Base-by-base conservation (phyloP, 2,113 vertebrate species). In the Epinephelus cyanopodus region DNA sequence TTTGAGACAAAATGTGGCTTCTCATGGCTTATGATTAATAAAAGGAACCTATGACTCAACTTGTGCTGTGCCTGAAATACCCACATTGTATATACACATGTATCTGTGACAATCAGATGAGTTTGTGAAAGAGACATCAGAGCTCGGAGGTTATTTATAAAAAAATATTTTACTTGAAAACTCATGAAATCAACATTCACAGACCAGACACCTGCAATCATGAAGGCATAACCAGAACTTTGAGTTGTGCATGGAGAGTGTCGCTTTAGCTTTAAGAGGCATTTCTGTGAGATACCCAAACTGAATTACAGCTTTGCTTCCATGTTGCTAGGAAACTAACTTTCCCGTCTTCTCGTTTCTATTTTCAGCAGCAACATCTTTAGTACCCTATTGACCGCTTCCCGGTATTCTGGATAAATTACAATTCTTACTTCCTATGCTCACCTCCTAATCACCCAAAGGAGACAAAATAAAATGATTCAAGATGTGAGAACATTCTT, bases 321-420 rank as follows among this genome's bases (percentile, higher is more conserved):
- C 13, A 17, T 81, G 93, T 94, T 93, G 90, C 92, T 90, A 93
- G 89, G 91, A 87, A 93, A 93, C 93, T 33, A 74, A 83, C 61
- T 76, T 82, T 33, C 37, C 67, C 54, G 33, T 80, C 37, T 7
- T 83, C 63, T 47, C 9, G 27, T 79, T 84, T 83, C 84, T 89
- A 92, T 89, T 91, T 89, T 91, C 77, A 90, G 85, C 72, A 86
- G 74, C 47, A 12, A 53, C 62, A 77, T 80, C 67, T 86, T 87
- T 79, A 47, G 79, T 84, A 58, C 79, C 47, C 45, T 27, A 17
- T 42, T 23, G 58, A 83, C 52, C 14, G 23, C n/a, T n/a, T 69
- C 58, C 27, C 47, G 75, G 63, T 23, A 60, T 25, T 86, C 62
- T 77, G 18, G 63, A 74, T n/a, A n/a, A 56, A 3, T 4, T 29